A percentile compares a stretch with the other conserved stretches of the same genome.
These are phyloP conservation scores for Tipula lateralis DNA, from an alignment of 2,888 invertebrate genomes.

Conservation along the genomic window DNA sequence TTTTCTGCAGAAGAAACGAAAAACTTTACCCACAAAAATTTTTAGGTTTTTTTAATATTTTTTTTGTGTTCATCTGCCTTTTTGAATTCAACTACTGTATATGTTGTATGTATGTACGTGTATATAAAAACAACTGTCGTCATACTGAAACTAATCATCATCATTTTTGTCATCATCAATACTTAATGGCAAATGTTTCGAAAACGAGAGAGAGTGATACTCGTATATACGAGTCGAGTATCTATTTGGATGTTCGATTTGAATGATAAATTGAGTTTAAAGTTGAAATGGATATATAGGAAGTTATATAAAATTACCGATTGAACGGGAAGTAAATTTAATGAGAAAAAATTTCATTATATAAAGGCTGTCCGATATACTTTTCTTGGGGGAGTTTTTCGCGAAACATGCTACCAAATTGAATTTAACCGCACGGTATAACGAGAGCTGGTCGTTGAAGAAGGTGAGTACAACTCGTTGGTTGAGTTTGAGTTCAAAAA, in stretches of 20 bases:
- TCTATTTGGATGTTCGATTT: neutral
- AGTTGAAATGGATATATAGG: neutral
- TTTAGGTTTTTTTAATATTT: neutral
- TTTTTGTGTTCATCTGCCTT: neutral
- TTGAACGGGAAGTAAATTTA: too few relatives aligned
- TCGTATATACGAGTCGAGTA: neutral
- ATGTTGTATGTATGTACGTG: neutral
- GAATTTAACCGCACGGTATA: too few relatives aligned
- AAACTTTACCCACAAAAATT: neutral
- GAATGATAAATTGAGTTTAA: neutral
- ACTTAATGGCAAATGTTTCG: neutral
- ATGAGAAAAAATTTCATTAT: too few relatives aligned
- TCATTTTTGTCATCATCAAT: neutral
- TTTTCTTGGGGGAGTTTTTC: too few relatives aligned
- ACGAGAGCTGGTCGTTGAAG: too few relatives aligned
- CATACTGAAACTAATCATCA: neutral
- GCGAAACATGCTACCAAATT: too few relatives aligned
- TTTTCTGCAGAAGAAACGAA: slow-evolving; percentile 11
- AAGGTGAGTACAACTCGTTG: too few relatives aligned
- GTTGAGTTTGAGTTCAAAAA: too few relatives aligned
- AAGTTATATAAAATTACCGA: too few relatives aligned
- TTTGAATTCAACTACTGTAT: neutral
- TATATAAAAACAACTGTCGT: slow-evolving; percentile 8
- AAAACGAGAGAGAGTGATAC: neutral
- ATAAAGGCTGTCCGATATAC: too few relatives aligned